Base-by-base conservation (phyloP, 2,113 vertebrate genomes). In the Syngnathus scovelli region DNA sequence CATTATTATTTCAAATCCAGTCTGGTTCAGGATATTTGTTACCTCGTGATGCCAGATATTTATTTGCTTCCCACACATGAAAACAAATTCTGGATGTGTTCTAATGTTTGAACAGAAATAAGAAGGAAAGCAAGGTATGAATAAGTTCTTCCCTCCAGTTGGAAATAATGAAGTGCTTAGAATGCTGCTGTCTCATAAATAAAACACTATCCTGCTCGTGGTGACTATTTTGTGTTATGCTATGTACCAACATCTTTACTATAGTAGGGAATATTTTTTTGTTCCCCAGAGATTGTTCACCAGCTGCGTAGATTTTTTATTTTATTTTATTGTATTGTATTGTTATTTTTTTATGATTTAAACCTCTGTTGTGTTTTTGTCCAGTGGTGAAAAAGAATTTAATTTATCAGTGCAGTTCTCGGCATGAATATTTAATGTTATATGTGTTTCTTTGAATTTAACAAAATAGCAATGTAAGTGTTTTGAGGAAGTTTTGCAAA, bases 171-270 rank as follows among this genome's bases (percentile, higher is more conserved):
- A 69, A 73, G 43, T 64, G 58, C 56, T 77, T 70, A 64, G 62
- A 44, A 13, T 70, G 64, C 38, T 72, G 65, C 64, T 54, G 13
- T 67, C 74, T 81, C 75, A 76, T 87, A 72, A 84, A 84, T 87
- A 69, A 79, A 81, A 74, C 44, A 67, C 51, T 11, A 61, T 60
- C 67, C 62, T 75, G 74, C 68, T 69, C 63, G 43, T 78, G 77
- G 75, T 64, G 61, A 77, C 71, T 69, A 43, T 61, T 75, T 77
- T 72, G 62, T 80, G 46, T 82, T 79, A 44, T 38, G 66, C 43
- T 23, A 16, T 65, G 67, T 69, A 8, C 68, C 67, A 72, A 78
- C 81, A 70, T 52, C 66, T 76, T 82, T 63, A 67, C 66, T 86
- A 74, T 64, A 74, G 68, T 66, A 48, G 64, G 62, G 64, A 77